These are phyloP conservation scores for Melinaea marsaeus DNA, from an alignment of 2,888 invertebrate genomes.

Conservation along the genomic window DNA sequence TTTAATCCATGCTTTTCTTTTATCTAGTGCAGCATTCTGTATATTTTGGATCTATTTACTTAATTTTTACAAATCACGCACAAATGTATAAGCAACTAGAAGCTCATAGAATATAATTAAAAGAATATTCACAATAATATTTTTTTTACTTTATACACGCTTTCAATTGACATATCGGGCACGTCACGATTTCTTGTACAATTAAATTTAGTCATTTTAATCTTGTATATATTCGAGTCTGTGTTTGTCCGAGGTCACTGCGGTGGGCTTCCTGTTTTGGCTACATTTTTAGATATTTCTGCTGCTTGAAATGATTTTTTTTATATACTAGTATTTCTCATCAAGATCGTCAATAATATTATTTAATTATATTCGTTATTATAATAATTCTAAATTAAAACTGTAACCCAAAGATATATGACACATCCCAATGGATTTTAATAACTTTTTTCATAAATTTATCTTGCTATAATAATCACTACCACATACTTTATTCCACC, in stretches of 20 bases:
- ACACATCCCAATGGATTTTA: no score
- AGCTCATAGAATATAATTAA: constrained; percentile 20
- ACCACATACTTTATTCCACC: constrained; percentile 15
- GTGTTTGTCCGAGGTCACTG: constrained; percentile 25
- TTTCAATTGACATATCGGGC: constrained; percentile 75
- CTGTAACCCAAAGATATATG: no score
- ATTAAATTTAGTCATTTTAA: constrained; percentile 54
- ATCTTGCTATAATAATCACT: no score
- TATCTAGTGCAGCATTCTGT: no score
- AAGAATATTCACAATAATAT: constrained; percentile 36
- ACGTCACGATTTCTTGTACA: constrained; percentile 69
- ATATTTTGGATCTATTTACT: not conserved
- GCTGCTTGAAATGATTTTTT: not conserved
- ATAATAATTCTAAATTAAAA: no score
- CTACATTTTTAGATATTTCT: constrained; percentile 1
- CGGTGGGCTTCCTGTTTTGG: constrained; percentile 21
- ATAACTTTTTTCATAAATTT: no score
- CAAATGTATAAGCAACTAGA: constrained; percentile 11
- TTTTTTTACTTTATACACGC: constrained; percentile 67
- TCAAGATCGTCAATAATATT: no score
- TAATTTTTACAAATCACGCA: constrained; percentile 5
- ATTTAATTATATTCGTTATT: no score
- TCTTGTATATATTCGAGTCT: constrained; percentile 31
- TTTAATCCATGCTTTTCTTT: not conserved
- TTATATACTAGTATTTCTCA: no score